Percentiles rank a stretch among this genome's conserved stretches.
These are phyloP conservation scores for Scyliorhinus canicula DNA, from an alignment of 2,797 vertebrate species.

Conservation along the genomic window DNA sequence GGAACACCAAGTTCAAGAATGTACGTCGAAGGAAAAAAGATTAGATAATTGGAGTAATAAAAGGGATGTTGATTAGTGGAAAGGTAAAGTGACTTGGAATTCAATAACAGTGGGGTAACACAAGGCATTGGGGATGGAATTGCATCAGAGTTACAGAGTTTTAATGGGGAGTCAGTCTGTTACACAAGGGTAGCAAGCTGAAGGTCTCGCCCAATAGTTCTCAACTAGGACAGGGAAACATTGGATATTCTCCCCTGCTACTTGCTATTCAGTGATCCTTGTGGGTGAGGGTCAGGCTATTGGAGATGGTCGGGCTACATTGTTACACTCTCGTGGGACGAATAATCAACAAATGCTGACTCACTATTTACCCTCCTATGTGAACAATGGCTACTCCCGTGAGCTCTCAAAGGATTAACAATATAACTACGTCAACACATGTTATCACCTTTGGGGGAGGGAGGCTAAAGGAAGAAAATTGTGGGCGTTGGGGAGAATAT, in stretches of 20 bases:
- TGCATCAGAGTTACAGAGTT: neutral
- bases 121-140: neutral
- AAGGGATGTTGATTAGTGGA: neutral
- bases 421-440: neutral
- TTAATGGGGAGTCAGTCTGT: neutral
- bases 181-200: neutral
- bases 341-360: neutral
- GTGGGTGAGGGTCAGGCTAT: neutral
- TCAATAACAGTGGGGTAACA: neutral
- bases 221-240: neutral
- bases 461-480: neutral
- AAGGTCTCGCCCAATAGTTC: neutral
- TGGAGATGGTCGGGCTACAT: neutral
- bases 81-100: neutral
- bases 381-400: neutral
- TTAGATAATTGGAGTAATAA: neutral
- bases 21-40: neutral
- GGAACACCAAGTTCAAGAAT: neutral
- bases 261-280: neutral
- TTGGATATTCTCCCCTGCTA: neutral
- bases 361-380: neutral
- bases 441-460: neutral
- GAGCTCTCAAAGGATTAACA: neutral
- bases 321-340: neutral
- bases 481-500: too few species aligned